Evolutionary conservation across 2,113 vertebrate genomes (phyloP).

Genomic region (Hippocampus comes): DNA sequence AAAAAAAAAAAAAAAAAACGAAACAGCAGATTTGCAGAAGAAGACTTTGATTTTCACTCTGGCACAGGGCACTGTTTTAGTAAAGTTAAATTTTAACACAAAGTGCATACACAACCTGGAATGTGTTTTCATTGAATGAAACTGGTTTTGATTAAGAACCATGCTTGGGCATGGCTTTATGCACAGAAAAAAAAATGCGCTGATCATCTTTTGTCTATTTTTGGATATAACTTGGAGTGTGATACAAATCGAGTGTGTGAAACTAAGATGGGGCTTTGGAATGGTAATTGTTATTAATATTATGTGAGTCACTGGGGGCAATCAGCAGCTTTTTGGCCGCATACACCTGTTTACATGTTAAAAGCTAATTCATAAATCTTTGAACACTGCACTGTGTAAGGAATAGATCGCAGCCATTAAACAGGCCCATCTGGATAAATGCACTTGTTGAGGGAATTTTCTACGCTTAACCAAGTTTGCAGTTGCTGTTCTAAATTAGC

Average conservation of each 20-base stretch:
- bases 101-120: background rate
- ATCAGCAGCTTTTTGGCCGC: constrained; percentile 57
- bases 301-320: constrained; percentile 39
- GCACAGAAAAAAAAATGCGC: background rate
- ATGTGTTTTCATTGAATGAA: background rate
- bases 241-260: constrained; percentile 34
- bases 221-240: constrained; percentile 32
- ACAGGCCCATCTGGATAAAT: constrained; percentile 61
- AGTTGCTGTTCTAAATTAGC: constrained; percentile 44
- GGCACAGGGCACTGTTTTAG: background rate
- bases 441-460: constrained; percentile 35
- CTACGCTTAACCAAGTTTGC: constrained; percentile 13
- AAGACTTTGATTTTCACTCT: constrained; percentile 1
- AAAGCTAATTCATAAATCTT: constrained; percentile 64
- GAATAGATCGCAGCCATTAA: constrained; percentile 59
- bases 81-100: background rate
- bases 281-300: constrained; percentile 55
- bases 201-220: background rate
- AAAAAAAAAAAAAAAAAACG: background rate
- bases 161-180: background rate
- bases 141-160: constrained; percentile 4
- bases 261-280: constrained; percentile 42
- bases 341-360: constrained; percentile 72
- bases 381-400: constrained; percentile 29
- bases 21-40: background rate